Evolutionary conservation across 2,113 vertebrate species (phyloP).

Genomic region (Gadus macrocephalus): DNA sequence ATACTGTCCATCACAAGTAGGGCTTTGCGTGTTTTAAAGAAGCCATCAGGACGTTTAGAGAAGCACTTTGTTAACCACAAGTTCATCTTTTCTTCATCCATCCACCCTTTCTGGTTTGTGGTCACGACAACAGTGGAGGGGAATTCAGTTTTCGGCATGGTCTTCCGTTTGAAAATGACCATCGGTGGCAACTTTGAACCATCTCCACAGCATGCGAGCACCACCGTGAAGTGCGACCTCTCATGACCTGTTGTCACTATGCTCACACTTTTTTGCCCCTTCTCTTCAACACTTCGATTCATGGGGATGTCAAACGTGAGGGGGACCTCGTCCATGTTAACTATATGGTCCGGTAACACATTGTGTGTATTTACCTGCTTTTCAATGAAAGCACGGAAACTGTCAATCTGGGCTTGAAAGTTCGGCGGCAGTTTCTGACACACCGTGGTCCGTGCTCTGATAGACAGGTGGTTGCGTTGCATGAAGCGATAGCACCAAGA

Average conservation of each 20-base stretch:
- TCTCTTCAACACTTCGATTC: slow-evolving; percentile 2
- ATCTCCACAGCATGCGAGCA: slow-evolving; percentile 3
- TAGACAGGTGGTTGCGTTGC: too few species aligned
- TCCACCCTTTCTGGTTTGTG: background rate
- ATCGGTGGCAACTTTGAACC: too few species aligned
- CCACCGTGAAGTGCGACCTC: background rate
- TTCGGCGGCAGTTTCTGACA: background rate
- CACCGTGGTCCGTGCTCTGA: too few species aligned
- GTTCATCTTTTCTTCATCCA: too few species aligned
- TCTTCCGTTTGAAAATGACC: too few species aligned
- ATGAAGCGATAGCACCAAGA: too few species aligned
- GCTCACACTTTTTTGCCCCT: background rate
- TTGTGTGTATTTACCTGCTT: background rate
- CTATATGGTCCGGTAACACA: slow-evolving; percentile 1
- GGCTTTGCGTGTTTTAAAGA: background rate
- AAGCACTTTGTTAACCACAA: too few species aligned
- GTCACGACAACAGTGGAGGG: slow-evolving; percentile 1
- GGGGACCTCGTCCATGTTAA: slow-evolving; percentile 1
- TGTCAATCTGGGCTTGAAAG: background rate
- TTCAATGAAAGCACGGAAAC: background rate
- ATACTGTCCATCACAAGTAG: slow-evolving; percentile 7
- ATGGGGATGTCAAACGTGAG: background rate
- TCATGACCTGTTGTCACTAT: background rate
- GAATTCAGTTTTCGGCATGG: background rate
- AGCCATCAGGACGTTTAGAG: background rate